Evolutionary conservation across 2,888 invertebrate species (phyloP).

Genomic region (Philhelius pedissequus): DNA sequence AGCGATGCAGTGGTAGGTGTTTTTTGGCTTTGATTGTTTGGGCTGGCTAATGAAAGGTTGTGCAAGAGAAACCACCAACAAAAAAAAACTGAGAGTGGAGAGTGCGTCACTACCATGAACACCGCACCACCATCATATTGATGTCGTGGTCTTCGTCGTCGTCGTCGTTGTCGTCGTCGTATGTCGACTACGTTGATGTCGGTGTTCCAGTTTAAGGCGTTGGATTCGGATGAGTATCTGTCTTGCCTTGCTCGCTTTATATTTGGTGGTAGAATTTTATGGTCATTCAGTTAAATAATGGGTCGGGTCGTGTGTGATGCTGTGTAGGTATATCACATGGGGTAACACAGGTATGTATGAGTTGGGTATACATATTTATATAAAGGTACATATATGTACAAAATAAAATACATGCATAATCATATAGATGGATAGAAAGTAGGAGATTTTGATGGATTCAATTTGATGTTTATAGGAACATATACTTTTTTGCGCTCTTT

Average conservation of each 20-base stretch:
- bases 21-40: slow-evolving; percentile 44
- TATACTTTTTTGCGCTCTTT: slow-evolving; percentile 14
- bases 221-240: slow-evolving; percentile 27
- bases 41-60: background rate
- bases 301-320: slow-evolving; percentile 19
- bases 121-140: slow-evolving; percentile 10
- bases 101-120: slow-evolving; percentile 17
- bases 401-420: background rate
- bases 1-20: slow-evolving; percentile 21
- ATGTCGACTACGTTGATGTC: background rate
- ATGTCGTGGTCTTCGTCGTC: background rate
- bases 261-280: slow-evolving; percentile 63
- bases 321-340: slow-evolving; percentile 22
- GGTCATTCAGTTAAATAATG: slow-evolving; percentile 55
- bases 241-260: slow-evolving; percentile 24
- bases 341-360: background rate
- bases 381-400: background rate
- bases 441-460: slow-evolving; percentile 40
- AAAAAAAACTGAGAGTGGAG: background rate
- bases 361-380: background rate
- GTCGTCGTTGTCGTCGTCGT: slow-evolving; percentile 2
- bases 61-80: background rate
- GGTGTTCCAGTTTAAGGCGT: slow-evolving; percentile 38
- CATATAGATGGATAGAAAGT: slow-evolving; percentile 6
- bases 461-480: slow-evolving; percentile 13